Evolutionary conservation across 1,140 invertebrate species (phyloP).

Genomic region (Propsilocerus akamusi): DNA sequence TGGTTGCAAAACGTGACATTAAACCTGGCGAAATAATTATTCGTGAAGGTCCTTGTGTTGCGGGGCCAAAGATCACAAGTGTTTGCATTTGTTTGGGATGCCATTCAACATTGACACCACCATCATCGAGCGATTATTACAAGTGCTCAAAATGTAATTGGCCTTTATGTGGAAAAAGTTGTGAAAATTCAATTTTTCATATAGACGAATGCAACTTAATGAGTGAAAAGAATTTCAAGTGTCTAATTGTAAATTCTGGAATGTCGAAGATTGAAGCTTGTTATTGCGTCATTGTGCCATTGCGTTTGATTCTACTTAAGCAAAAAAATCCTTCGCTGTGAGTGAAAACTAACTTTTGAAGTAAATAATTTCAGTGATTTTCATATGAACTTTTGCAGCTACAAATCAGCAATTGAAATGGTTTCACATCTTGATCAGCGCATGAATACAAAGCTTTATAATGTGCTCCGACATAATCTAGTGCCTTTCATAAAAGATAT

Average conservation of each 20-base stretch:
- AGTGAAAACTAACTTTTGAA: slow-evolving; percentile 12
- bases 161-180: slow-evolving; percentile 32
- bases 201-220: slow-evolving; percentile 33
- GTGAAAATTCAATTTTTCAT: slow-evolving; percentile 28
- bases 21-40: slow-evolving; percentile 43
- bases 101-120: slow-evolving; percentile 27
- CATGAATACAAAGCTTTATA: slow-evolving; percentile 33
- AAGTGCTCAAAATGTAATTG: slow-evolving; percentile 42
- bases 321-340: slow-evolving; percentile 29
- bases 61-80: slow-evolving; percentile 34
- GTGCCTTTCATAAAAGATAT: slow-evolving; percentile 37
- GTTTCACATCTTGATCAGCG: slow-evolving; percentile 39
- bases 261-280: slow-evolving; percentile 27
- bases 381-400: slow-evolving; percentile 20
- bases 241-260: slow-evolving; percentile 27
- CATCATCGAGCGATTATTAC: slow-evolving; percentile 26
- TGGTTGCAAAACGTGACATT: slow-evolving; percentile 42
- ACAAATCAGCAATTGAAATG: slow-evolving; percentile 29
- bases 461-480: slow-evolving; percentile 34
- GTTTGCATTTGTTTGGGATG: slow-evolving; percentile 38
- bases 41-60: slow-evolving; percentile 36
- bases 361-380: too few species aligned
- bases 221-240: slow-evolving; percentile 29
- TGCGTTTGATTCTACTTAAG: slow-evolving; percentile 39
- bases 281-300: slow-evolving; percentile 39